Conservation (phyloP, 2,113 vertebrate genomes). For the Sphyrna mokarran region DNA sequence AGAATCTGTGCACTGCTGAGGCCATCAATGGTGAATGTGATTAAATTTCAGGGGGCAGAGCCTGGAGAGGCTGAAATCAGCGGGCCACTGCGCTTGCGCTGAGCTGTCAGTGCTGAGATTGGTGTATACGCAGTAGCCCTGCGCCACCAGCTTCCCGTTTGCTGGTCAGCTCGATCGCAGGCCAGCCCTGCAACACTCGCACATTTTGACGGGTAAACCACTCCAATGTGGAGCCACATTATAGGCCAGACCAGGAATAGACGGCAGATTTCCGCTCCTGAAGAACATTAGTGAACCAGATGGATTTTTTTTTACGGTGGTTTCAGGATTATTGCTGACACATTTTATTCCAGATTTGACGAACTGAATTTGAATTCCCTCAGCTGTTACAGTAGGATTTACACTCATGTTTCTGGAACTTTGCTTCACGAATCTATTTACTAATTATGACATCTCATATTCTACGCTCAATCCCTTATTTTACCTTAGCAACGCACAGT, state of each 20-base stretch:
- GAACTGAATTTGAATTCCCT: neutral
- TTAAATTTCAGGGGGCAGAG: no score
- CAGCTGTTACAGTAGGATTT: neutral
- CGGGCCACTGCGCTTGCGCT: no score
- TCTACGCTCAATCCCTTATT: neutral
- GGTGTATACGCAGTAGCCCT: no score
- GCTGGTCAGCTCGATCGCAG: no score
- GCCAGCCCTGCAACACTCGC: no score
- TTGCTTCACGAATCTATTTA: neutral
- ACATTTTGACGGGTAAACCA: neutral
- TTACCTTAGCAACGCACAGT: neutral
- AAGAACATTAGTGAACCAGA: neutral
- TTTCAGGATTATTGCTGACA: neutral
- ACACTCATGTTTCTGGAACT: neutral
- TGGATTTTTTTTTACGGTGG: neutral
- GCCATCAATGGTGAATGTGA: no score
- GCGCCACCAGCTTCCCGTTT: no score
- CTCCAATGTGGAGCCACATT: neutral
- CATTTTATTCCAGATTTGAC: neutral
- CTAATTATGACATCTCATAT: neutral
- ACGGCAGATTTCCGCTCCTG: neutral
- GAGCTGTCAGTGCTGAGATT: no score
- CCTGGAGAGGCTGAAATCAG: no score
- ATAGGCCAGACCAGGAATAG: neutral
- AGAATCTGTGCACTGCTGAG: no score